Evolutionary conservation across 2,888 invertebrate species (phyloP), one percentile per base, ranked within the genome.

Genomic region (Parthenolecanium corni): DNA sequence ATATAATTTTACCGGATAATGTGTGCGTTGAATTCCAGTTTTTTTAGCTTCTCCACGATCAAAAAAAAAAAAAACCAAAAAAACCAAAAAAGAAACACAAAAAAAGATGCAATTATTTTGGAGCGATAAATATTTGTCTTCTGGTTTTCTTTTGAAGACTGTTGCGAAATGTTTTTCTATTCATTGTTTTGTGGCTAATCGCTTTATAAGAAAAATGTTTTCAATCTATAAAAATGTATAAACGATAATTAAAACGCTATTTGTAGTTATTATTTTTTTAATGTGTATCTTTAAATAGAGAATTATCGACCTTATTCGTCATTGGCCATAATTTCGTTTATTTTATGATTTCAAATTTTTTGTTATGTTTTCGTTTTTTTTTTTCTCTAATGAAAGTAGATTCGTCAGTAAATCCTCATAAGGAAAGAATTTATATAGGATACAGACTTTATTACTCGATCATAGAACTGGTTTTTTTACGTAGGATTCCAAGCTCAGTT

Each of bases 381-480:
- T 21, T 31, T 31, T 31, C 9, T 31, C 5, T 31, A 14, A 21
- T 21, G 20, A 49, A 23, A 49, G 23, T 21, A 49, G 49, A 49
- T 49, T 49, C 21, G 23, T 49, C 52, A 52, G 52, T 31, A 31
- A 25, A 56, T 57, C 46, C 57, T 57, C 54, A 54, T 58, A 58
- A 58, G 57, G 57, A 47, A 58, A 31, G 57, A 58, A 58, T 58
- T 58, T 58, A 58, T 58, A 58, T 49, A 47, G 49, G 21, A 58
- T 47, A 24, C n/a, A 44, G 21, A 36, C 38, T 47, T 58, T 58
- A 58, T 58, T 58, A 58, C 49, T 23, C 56, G 46, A 57, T 58
- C 25, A 44, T 46, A 16, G 47, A 58, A 58, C 57, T 58, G 57
- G 57, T 58, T 58, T 58, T 12, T 3, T 31, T 44, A 14, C 2